A percentile compares a stretch with the other conserved stretches of the same genome.
Conservation (phyloP, 1,140 invertebrate species). For the Procambarus virginalis region DNA sequence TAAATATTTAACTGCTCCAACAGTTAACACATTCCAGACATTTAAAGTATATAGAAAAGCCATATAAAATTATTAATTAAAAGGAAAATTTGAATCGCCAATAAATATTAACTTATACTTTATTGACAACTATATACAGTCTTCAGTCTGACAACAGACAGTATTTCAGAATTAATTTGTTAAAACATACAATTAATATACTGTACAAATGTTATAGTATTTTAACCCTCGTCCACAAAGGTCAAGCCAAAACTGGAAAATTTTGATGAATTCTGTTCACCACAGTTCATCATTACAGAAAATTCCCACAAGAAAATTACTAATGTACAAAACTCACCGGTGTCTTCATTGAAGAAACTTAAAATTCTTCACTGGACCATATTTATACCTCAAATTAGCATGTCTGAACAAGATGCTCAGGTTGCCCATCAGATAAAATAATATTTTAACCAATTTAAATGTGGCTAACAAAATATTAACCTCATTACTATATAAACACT, state of each 20-base stretch:
- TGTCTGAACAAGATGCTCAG: no score
- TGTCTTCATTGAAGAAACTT: neutral
- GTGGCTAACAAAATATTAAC: no score
- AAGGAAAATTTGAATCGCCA: no score
- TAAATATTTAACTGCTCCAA: no score
- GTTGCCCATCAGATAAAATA: no score
- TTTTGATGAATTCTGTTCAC: neutral
- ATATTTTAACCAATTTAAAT: no score
- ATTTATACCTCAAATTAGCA: neutral
- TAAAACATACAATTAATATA: neutral
- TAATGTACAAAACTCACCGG: neutral
- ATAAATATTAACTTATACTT: slow-evolving; percentile 12
- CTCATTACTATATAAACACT: no score
- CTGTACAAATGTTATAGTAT: neutral
- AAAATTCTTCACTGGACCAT: neutral
- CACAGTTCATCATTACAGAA: no score
- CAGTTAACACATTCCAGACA: no score
- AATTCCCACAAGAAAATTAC: neutral
- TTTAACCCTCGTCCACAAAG: neutral
- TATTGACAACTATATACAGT: slow-evolving; percentile 41
- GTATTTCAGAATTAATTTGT: neutral
- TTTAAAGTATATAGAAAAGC: no score
- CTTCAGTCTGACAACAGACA: neutral
- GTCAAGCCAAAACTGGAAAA: neutral
- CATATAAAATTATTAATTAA: no score